Conservation (phyloP, 2,888 invertebrate species). For the Conchocele bisecta region DNA sequence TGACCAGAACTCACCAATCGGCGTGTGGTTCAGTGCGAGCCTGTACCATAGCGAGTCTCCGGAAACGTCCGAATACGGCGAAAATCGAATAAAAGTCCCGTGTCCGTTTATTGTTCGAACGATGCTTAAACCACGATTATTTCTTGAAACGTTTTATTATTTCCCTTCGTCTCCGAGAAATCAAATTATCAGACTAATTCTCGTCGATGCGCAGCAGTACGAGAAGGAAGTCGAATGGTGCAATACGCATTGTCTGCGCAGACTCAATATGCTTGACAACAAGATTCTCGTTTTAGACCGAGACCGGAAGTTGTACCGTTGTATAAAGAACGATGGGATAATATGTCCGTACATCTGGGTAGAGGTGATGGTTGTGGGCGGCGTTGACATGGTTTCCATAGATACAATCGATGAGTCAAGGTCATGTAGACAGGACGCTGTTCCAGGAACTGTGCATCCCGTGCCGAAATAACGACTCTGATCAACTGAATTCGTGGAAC, state of each 20-base stretch:
- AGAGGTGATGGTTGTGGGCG: constrained; percentile 45
- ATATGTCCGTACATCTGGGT: constrained; percentile 45
- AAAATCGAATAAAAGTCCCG: constrained; percentile 47
- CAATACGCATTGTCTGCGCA: constrained; percentile 25
- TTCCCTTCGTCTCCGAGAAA: constrained; percentile 42
- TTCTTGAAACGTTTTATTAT: constrained; percentile 50
- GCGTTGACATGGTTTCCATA: constrained; percentile 44
- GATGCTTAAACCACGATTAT: constrained; percentile 44
- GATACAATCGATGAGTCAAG: constrained; percentile 41
- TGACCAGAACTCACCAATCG: constrained; percentile 45
- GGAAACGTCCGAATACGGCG: constrained; percentile 42
- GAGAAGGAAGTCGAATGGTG: constrained; percentile 50
- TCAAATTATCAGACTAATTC: constrained; percentile 44
- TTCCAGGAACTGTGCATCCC: constrained; percentile 48
- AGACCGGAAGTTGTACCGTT: constrained; percentile 16
- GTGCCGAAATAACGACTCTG: too few relatives aligned
- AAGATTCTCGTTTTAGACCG: constrained; percentile 42
- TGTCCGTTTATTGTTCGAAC: constrained; percentile 41
- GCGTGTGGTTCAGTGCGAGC: constrained; percentile 51
- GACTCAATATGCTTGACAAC: constrained; percentile 49
- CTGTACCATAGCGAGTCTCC: constrained; percentile 45
- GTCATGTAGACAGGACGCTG: constrained; percentile 34
- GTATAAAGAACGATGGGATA: constrained; percentile 39
- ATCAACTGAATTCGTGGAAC: too few relatives aligned
- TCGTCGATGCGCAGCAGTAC: constrained; percentile 41